These are phyloP conservation scores for Calyptomena viridis DNA, from an alignment of 2,113 vertebrate genomes.

Conservation along the genomic window DNA sequence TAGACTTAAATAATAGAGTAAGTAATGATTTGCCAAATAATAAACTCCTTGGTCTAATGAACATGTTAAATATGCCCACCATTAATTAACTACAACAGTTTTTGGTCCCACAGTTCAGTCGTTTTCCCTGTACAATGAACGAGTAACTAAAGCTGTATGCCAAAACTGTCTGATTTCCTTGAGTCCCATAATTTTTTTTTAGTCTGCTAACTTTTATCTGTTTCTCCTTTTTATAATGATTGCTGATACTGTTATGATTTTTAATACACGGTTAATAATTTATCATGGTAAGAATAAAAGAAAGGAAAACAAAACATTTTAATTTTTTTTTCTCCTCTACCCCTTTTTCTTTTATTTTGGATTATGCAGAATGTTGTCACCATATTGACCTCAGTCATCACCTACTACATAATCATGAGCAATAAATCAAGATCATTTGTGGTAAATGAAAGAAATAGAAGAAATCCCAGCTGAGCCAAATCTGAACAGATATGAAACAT, in stretches of 20 bases:
- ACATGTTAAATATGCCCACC: neutral
- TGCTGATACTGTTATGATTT: neutral
- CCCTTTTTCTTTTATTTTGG: neutral
- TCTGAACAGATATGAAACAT: neutral
- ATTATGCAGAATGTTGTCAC: neutral
- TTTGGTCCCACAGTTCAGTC: neutral
- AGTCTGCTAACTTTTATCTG: neutral
- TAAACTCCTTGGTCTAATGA: neutral
- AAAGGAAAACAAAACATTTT: rapidly evolving
- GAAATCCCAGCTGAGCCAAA: neutral
- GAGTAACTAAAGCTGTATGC: neutral
- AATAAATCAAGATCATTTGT: neutral
- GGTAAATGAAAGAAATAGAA: neutral
- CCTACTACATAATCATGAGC: neutral
- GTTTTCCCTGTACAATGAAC: neutral
- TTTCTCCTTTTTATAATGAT: neutral
- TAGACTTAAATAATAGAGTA: neutral
- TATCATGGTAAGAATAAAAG: neutral
- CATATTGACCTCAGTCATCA: neutral
- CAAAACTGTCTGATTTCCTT: neutral
- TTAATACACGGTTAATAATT: neutral
- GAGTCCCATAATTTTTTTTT: neutral
- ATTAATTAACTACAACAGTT: neutral
- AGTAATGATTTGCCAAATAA: neutral
- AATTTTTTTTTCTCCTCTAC: neutral